Conservation (phyloP, 2,797 vertebrate genomes). For the Tiaroga cobitis region DNA sequence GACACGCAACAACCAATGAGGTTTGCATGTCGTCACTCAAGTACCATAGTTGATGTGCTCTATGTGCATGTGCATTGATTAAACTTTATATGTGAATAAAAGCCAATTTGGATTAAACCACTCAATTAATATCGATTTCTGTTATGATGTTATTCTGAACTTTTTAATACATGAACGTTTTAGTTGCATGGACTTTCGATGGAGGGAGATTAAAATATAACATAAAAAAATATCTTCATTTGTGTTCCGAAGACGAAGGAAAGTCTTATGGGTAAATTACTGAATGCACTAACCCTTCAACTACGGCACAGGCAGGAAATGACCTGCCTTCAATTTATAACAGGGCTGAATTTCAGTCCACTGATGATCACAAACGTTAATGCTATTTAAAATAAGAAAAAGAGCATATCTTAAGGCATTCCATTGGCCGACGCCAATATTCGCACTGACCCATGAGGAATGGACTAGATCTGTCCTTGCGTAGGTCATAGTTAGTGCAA, state of each 20-base stretch:
- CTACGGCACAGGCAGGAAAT: conserved; percentile 4
- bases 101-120: not conserved
- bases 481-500: not conserved
- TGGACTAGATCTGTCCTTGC: not conserved
- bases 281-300: not conserved
- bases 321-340: not conserved
- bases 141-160: not conserved
- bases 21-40: not conserved
- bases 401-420: conserved; percentile 20
- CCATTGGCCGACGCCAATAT: not conserved
- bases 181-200: not conserved
- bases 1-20: not conserved
- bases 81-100: not conserved
- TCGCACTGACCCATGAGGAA: not conserved
- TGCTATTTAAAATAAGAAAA: not conserved
- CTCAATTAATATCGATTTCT: not conserved
- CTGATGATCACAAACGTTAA: not conserved
- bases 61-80: not conserved
- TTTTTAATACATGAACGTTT: not conserved
- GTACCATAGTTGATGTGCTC: not conserved
- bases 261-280: not conserved
- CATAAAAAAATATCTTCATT: not conserved
- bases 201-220: too few species aligned
- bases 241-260: not conserved
- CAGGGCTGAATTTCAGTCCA: not conserved